Base-by-base conservation (phyloP, 2,113 vertebrate genomes). In the Gallinago jamesoni region DNA sequence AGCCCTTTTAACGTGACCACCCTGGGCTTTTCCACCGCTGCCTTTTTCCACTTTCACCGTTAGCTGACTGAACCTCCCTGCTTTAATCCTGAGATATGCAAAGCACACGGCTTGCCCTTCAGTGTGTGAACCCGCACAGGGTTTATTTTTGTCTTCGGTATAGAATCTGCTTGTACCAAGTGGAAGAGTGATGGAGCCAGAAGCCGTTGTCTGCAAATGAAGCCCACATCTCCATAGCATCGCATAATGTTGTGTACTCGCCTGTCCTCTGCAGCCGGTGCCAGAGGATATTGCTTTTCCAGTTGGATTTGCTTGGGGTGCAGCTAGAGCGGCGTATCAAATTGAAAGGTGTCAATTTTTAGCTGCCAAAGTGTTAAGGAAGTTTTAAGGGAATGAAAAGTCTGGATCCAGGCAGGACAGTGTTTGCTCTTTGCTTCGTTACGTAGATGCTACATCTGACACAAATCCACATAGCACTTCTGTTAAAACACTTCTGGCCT, bases 301-400 rank as follows among this genome's bases (percentile, higher is more conserved):
- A 56, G 73, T 37, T 78, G 98, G 97, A 89, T 99, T 99, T 97
- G 98, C 98, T 35, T 99, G 99, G 98, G 98, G 97, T 77, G 98
- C 98, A 53, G 96, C 97, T 33, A 98, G 98, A 25, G 96, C 98
- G 9, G 98, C 98, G 6, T 99, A 98, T 95, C 99, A 99, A 91
- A 98, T 99, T 90, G 98, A 99, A 99, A 98, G 98, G 98, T 99
- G 97, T 89, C 88, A 89, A 78, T 39, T 96, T 94, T 74, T 68
- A 87, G 39, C 35, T 92, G 57, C 47, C 37, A 59, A 83, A 93
- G 37, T 53, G 50, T 66, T 76, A 87, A 79, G 75, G 64, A 84
- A 90, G 37, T 94, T 95, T 95, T 70, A 84, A 93, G 39, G 39
- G 43, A 89, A 75, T 0, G 1, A 60, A 60, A 90, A 87, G 13